Evolutionary conservation across 2,888 invertebrate genomes (phyloP).

Genomic region (Caenorhabditis sp.): DNA sequence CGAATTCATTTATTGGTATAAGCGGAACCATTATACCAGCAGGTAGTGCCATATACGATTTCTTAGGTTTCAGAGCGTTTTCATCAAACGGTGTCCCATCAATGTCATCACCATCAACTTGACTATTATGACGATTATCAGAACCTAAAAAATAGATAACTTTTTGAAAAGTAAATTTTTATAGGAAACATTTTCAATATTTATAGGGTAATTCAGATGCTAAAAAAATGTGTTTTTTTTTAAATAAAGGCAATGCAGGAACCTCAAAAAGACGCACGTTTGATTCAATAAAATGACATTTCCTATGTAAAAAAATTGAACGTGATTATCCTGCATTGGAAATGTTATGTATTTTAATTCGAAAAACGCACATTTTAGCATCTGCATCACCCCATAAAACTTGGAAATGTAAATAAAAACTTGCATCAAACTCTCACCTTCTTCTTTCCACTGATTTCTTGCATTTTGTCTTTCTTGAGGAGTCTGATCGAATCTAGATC

Average conservation of each 20-base stretch:
- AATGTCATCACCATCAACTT: constrained; percentile 48
- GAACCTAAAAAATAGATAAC: background rate
- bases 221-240: too few relatives aligned
- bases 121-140: background rate
- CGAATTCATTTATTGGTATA: constrained; percentile 87
- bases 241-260: too few relatives aligned
- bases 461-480: constrained; percentile 8
- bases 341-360: too few relatives aligned
- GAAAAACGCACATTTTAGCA: too few relatives aligned
- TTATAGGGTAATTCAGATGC: background rate
- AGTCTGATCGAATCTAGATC: constrained; percentile 50
- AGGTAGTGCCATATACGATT: constrained; percentile 80
- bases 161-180: background rate
- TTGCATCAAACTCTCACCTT: background rate
- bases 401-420: too few relatives aligned
- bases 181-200: background rate
- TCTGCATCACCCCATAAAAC: too few relatives aligned
- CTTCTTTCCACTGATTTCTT: constrained; percentile 1
- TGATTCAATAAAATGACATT: too few relatives aligned
- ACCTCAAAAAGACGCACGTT: too few relatives aligned
- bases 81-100: constrained; percentile 52
- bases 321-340: too few relatives aligned
- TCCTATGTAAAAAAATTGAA: too few relatives aligned
- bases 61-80: constrained; percentile 35
- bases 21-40: constrained; percentile 98